Evolutionary conservation across 2,113 vertebrate species (phyloP).

Genomic region (Bostrychus sinensis): DNA sequence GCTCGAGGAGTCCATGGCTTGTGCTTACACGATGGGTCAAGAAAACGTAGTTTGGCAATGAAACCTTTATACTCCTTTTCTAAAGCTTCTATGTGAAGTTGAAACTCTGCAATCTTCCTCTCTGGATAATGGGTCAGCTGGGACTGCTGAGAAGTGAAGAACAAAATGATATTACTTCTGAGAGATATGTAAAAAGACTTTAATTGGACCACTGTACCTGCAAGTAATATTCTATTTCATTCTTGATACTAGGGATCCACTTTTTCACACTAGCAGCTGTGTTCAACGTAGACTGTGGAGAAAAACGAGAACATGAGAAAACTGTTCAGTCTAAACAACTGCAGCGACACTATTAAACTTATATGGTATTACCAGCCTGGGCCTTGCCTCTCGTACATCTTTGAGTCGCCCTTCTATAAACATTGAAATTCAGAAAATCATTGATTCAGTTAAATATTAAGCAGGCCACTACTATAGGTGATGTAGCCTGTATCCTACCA

Average conservation of each 20-base stretch:
- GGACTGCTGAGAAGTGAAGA: constrained; percentile 72
- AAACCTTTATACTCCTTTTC: constrained; percentile 80
- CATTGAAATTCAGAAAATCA: background rate
- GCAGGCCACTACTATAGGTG: too few relatives aligned
- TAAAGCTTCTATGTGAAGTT: constrained; percentile 74
- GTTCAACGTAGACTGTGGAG: constrained; percentile 73
- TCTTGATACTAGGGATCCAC: constrained; percentile 84
- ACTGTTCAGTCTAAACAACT: background rate
- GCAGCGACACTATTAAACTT: accelerated
- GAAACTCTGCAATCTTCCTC: constrained; percentile 83
- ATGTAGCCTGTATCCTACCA: background rate
- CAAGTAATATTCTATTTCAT: constrained; percentile 82
- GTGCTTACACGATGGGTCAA: constrained; percentile 81
- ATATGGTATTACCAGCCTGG: constrained; percentile 75
- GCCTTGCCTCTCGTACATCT: constrained; percentile 68
- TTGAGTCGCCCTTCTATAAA: constrained; percentile 79
- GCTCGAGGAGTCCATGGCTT: constrained; percentile 80
- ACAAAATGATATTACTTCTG: too few relatives aligned
- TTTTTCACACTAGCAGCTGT: constrained; percentile 77
- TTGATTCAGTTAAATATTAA: too few relatives aligned
- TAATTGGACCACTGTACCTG: constrained; percentile 61
- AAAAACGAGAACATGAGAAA: background rate
- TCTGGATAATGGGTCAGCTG: constrained; percentile 84
- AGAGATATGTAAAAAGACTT: too few relatives aligned
- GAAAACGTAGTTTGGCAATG: constrained; percentile 71